Conservation (phyloP, 2,797 vertebrate species). For the Catharus ustulatus region DNA sequence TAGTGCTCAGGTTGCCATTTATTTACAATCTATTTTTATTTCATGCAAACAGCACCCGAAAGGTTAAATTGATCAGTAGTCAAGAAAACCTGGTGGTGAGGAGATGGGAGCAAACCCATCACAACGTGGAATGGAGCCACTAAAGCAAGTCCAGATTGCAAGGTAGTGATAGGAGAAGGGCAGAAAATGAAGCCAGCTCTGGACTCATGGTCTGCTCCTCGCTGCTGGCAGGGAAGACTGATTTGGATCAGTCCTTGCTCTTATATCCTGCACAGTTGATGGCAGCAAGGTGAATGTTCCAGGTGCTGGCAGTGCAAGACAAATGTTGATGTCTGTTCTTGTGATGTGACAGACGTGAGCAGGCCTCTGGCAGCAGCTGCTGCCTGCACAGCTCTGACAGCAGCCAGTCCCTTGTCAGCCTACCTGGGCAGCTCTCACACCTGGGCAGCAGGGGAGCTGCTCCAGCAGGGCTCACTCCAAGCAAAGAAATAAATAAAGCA, state of each 20-base stretch:
- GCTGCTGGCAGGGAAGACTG: background rate
- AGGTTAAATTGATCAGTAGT: constrained; percentile 44
- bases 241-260: background rate
- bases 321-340: background rate
- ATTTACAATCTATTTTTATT: constrained; percentile 38
- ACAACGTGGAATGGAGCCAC: background rate
- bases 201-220: background rate
- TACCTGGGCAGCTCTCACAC: background rate
- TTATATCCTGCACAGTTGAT: background rate
- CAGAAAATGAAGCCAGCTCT: background rate
- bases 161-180: background rate
- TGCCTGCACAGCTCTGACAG: background rate
- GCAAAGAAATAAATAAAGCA: background rate
- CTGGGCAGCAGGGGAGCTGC: background rate
- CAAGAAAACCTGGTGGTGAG: constrained; percentile 22
- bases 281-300: background rate
- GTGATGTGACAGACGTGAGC: background rate
- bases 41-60: background rate
- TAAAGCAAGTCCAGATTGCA: background rate
- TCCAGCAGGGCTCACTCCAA: background rate
- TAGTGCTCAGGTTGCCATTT: background rate
- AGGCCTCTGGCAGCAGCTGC: background rate
- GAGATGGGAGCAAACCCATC: constrained; percentile 29
- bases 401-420: background rate
- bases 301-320: background rate